Evolutionary conservation across 1,140 invertebrate species (phyloP), one percentile per base, ranked within the genome.

Genomic region (Apis florea): DNA sequence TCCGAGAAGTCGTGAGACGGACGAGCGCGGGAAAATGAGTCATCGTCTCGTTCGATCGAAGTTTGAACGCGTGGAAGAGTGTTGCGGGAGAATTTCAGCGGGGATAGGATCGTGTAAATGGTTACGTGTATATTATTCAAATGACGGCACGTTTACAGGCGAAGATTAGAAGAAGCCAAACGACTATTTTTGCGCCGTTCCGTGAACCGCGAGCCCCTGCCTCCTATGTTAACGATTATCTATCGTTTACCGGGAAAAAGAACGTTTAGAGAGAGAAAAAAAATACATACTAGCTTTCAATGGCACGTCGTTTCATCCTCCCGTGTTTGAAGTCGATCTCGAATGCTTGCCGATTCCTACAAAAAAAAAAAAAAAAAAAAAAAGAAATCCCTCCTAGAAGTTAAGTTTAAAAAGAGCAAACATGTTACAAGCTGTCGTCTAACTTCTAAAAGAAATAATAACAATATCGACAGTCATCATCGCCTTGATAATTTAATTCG

Each of bases 41-140:
- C 77, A 79, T 71, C 67, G 26, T 6, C 31, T 40, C 4, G 26
- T 24, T n/a, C 31, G 67, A 21, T 40, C 49, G 68, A 71, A 58
- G 58, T 54, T 71, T 13, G 53, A 68, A 26, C 21, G 68, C 19
- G 77, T 31, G 53, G 68, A 66, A 51, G 26, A 40, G 51, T 6
- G 58, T 19, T 54, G n/a, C 54, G 21, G 68, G 77, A 56, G 75
- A 59, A 77, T 77, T 68, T 77, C 54, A 51, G 56, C 51, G 51
- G 21, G 40, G 75, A 53, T 66, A 51, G 61, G 26, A 6, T 31
- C 63, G 54, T 9, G 24, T 31, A 17, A 8, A 10, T 5, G 12
- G 31, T 71, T 40, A 63, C 51, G 26, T 71, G 56, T 70, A 71
- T 71, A 71, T 71, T 71, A 79, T 64, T 71, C 68, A 54, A 79